Evolutionary conservation across 2,797 vertebrate species (phyloP), one percentile per base, ranked within the genome.

Genomic region (Ataeniobius toweri): DNA sequence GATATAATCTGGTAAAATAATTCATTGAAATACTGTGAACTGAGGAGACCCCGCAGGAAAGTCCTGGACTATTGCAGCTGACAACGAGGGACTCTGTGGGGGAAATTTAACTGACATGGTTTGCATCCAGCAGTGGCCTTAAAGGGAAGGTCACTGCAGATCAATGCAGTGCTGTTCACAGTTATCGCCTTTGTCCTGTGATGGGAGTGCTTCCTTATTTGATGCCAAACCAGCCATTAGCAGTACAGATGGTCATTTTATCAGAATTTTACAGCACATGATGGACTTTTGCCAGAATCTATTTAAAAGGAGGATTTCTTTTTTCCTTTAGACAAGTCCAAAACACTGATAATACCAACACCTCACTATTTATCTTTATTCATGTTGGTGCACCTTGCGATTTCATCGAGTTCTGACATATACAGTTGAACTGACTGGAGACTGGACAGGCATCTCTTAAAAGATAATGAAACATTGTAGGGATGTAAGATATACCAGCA

Each of bases 101-200:
- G 14, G 51, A 28, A 58, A 48, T 48, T 18, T 74, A 41, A 41
- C 39, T 14, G 73, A 59, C 73, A 61, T 61, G 56, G 73, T 61
- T 74, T 61, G 72, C 18, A 74, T 74, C 55, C 39, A 9, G 53
- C 39, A 5, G 55, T 74, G 55, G n/a, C 72, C 72, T 74, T 41
- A 59, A 56, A 74, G 55, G 55, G 55, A n/a, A 59, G 72, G 72
- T 74, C 72, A 74, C 39, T 28, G 51, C 73, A 61, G 41, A 74
- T 74, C 73, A 22, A 61, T 74, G 31, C 39, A 13, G 41, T 28
- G 24, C 41, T 74, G 41, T 73, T 39, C 51, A 73, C n/a, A 48
- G 67, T 48, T 36, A 56, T 73, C 31, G 53, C 50, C 71, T 74
- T 61, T 28, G 3, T 61, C 13, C 55, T 74, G 71, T 55, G 50